A percentile compares a stretch with the other conserved stretches of the same genome.
Evolutionary conservation across 64 coral and sea anemone genomes (phyloP).

Genomic region (Pocillopora damicornis): DNA sequence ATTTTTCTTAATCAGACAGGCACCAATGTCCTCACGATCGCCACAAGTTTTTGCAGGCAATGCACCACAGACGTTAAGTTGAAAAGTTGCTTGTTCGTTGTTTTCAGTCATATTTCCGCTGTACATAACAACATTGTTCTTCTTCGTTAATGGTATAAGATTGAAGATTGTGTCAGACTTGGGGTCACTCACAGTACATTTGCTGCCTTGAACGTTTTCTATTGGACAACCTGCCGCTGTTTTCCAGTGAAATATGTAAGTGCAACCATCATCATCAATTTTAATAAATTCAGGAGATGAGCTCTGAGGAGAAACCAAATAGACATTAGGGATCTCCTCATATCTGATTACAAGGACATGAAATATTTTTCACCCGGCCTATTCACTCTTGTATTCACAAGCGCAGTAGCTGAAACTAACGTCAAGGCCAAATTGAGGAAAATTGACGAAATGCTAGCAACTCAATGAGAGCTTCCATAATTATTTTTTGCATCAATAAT

Average conservation of each 20-base stretch:
- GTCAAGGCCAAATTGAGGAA: neutral
- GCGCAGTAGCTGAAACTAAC: neutral
- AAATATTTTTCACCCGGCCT: neutral
- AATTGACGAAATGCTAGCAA: neutral
- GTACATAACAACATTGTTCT: neutral
- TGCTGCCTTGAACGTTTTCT: conserved; percentile 7
- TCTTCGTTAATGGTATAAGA: conserved; percentile 15
- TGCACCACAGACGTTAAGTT: conserved; percentile 53
- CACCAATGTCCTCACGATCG: neutral
- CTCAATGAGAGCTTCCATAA: too few species aligned
- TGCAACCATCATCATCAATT: conserved; percentile 2
- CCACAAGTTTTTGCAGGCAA: neutral
- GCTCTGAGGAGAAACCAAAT: neutral
- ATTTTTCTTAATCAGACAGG: conserved; percentile 30
- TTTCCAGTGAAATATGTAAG: conserved; percentile 33
- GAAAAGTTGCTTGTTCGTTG: conserved; percentile 1
- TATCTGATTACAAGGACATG: neutral
- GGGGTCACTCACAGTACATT: conserved; percentile 52
- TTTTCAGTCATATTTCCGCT: neutral
- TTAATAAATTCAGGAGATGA: conserved; percentile 11
- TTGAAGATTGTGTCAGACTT: conserved; percentile 57
- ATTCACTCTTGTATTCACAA: neutral
- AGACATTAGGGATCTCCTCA: neutral
- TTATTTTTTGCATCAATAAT: too few species aligned
- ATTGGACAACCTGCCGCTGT: conserved; percentile 53